Conservation (phyloP, 2,113 vertebrate species). For the Spheniscus mendiculus region DNA sequence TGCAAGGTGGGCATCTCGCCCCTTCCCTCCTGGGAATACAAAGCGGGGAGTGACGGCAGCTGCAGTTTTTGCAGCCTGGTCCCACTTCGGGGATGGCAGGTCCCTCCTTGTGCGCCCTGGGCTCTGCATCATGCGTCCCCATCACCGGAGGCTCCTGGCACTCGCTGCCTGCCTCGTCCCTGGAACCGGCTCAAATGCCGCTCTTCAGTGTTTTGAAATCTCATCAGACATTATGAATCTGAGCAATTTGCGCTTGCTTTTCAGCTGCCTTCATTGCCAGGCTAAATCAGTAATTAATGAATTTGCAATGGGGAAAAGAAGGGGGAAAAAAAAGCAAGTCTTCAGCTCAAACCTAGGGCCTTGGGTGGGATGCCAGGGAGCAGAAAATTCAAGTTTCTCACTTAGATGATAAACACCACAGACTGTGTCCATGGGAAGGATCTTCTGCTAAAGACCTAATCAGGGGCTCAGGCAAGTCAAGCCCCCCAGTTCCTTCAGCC, state of each 20-base stretch:
- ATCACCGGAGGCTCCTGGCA: background rate
- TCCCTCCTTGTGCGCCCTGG: background rate
- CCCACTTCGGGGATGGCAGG: background rate
- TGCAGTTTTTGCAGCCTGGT: background rate
- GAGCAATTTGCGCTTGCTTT: conserved; percentile 9
- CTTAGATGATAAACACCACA: background rate
- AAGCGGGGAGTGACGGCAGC: background rate
- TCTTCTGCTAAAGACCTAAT: background rate
- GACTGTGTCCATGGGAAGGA: background rate
- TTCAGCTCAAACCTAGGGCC: background rate
- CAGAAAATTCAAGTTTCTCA: background rate
- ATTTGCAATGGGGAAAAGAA: conserved; percentile 7
- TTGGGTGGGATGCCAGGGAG: too few species aligned
- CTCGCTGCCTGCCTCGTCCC: background rate
- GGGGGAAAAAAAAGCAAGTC: background rate
- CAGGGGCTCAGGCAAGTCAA: rapidly evolving
- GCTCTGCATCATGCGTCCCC: background rate
- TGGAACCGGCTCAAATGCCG: background rate
- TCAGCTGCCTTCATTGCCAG: background rate
- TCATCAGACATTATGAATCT: background rate
- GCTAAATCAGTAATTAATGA: conserved; percentile 34
- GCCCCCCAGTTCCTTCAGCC: background rate
- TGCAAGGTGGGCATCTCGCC: background rate
- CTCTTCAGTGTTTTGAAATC: conserved; percentile 24
- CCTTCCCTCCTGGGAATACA: background rate